Evolutionary conservation across 1,140 invertebrate species (phyloP), one percentile per base, ranked within the genome.

Genomic region (Panulirus ornatus): DNA sequence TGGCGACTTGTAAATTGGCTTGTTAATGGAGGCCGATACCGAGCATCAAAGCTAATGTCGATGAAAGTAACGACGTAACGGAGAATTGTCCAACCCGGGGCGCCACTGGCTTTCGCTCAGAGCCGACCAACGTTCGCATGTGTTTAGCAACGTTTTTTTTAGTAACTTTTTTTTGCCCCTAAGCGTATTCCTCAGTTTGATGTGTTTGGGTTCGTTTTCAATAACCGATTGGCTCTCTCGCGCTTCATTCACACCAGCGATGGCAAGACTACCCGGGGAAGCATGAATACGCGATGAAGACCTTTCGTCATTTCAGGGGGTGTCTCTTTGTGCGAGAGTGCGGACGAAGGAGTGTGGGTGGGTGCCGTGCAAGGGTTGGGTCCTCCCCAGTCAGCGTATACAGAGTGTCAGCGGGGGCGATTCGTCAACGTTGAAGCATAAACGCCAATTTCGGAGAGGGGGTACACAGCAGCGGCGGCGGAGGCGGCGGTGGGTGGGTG

Each of bases 1-100:
- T 89, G 88, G 79, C 81, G 88, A 89, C 88, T 89, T 83, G 88
- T 89, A 84, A 89, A 89, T 83, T 84, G 79, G 38, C 88, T 89
- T 83, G 88, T 89, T 89, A 89, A 89, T 89, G 88, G 88, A 79
- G 44, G 38, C 88, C 79, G 79, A 89, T 89, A 83, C 88, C 76
- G 34, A 63, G 63, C 88, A 75, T 84, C 88, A 83, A 83, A 89
- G 88, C 88, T 83, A 54, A n/a, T n/a, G 88, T 89, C 88, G 79
- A 89, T 89, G 79, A 82, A 54, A 51, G 76, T 81, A 88, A 88
- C 75, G 85, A 81, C 66, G 78, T 82, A 73, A 82, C 82, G 86
- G 86, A 27, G 86, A 78, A 36, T 54, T 47, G 86, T 71, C 63
- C 58, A 88, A 40, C 2, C 8, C 19, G 9, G 40, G 2, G 30